Percentiles rank a stretch among this genome's conserved stretches.
Evolutionary conservation across 2,888 invertebrate species (phyloP).

Genomic region (Hemicrepidius hirtus): DNA sequence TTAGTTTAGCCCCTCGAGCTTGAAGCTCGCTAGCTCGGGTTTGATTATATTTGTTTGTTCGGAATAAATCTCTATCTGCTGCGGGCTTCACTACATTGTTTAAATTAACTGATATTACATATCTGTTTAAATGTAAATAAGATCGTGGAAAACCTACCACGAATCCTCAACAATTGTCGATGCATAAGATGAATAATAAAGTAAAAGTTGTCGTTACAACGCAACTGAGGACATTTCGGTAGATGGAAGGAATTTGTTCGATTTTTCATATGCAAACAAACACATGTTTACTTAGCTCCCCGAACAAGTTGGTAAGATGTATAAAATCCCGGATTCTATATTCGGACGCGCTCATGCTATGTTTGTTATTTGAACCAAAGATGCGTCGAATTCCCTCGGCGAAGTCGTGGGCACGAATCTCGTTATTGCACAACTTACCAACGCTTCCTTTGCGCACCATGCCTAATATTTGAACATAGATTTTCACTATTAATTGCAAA

Average conservation of each 20-base stretch:
- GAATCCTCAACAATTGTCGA: conserved; percentile 20
- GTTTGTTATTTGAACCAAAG: conserved; percentile 66
- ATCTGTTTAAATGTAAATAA: conserved; percentile 39
- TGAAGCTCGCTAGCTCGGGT: conserved; percentile 53
- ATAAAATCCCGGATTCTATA: conserved; percentile 67
- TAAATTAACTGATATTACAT: conserved; percentile 48
- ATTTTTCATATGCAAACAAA: conserved; percentile 67
- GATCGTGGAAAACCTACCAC: conserved; percentile 6
- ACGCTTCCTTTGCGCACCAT: conserved; percentile 24
- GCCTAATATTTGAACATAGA: conserved; percentile 24
- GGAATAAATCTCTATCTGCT: conserved; percentile 59
- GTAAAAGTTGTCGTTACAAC: conserved; percentile 31
- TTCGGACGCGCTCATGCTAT: conserved; percentile 64
- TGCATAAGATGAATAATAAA: conserved; percentile 38
- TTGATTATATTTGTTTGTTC: conserved; percentile 63
- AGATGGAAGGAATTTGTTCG: conserved; percentile 62
- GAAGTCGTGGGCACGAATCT: conserved; percentile 64
- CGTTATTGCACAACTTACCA: conserved; percentile 59
- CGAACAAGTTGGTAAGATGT: conserved; percentile 65
- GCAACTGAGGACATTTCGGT: conserved; percentile 44
- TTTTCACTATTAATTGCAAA: conserved; percentile 29
- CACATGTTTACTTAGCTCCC: conserved; percentile 66
- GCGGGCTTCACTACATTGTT: conserved; percentile 51
- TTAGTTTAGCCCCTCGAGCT: conserved; percentile 56
- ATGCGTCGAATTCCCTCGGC: conserved; percentile 65